Evolutionary conservation across 2,113 vertebrate species (phyloP).

Genomic region (Maccullochella peelii): DNA sequence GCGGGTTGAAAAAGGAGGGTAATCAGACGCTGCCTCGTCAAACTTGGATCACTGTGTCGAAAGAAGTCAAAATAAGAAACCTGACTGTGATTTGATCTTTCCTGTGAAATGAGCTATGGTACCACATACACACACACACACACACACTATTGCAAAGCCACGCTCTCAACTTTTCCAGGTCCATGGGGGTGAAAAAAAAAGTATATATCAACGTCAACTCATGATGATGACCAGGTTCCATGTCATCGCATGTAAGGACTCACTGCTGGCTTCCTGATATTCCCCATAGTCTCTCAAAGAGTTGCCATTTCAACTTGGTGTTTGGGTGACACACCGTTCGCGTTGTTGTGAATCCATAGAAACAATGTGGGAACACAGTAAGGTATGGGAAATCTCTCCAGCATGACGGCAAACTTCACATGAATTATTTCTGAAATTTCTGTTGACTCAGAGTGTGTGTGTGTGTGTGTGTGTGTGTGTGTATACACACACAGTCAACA

Average conservation of each 20-base stretch:
- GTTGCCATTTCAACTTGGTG: not conserved
- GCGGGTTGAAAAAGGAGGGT: slow-evolving; percentile 28
- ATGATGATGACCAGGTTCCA: slow-evolving; percentile 42
- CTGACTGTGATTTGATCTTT: slow-evolving; percentile 39
- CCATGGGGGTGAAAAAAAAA: not conserved
- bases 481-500: too few species aligned
- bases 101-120: slow-evolving; percentile 2
- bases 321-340: slow-evolving; percentile 24
- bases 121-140: not conserved
- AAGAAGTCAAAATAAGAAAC: slow-evolving; percentile 25
- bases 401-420: slow-evolving; percentile 17
- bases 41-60: slow-evolving; percentile 47
- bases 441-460: not conserved
- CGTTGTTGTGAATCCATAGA: slow-evolving; percentile 58
- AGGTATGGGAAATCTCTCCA: slow-evolving; percentile 14
- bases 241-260: slow-evolving; percentile 5
- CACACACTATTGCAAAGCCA: not conserved
- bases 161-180: slow-evolving; percentile 3
- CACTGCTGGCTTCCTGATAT: slow-evolving; percentile 14
- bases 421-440: too few species aligned
- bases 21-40: slow-evolving; percentile 49
- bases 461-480: not conserved
- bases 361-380: slow-evolving; percentile 19
- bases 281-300: slow-evolving; percentile 20
- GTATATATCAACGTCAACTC: slow-evolving; percentile 17